A percentile compares a stretch with the other conserved stretches of the same genome.
phyloP scores from a whole-genome alignment of 1,140 invertebrate species.

The Drosophila gunungcola region DNA sequence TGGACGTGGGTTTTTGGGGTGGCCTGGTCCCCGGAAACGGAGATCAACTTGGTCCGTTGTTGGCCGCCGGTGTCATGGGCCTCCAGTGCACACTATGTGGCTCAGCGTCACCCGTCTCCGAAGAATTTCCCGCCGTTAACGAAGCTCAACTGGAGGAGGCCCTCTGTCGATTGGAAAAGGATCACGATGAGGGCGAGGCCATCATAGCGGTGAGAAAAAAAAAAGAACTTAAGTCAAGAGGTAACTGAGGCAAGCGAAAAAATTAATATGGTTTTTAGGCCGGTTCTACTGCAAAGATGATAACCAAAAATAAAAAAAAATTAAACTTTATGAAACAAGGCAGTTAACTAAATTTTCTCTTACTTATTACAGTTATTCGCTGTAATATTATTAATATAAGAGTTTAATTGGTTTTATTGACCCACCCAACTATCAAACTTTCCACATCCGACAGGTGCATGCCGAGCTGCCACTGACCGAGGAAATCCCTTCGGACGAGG shows the following conservation, averaged over 20 bases:
- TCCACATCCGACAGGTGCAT: slow-evolving; percentile 87
- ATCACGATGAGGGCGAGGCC: slow-evolving; percentile 36
- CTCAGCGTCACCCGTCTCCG: slow-evolving; percentile 78
- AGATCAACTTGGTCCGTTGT: slow-evolving; percentile 86
- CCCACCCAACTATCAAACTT: neutral
- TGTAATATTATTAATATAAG: too few relatives aligned
- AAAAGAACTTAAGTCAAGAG: neutral
- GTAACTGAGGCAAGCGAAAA: too few relatives aligned
- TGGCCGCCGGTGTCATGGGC: slow-evolving; percentile 89
- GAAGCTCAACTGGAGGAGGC: slow-evolving; percentile 84
- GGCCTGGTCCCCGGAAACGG: slow-evolving; percentile 87
- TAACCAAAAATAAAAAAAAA: too few relatives aligned
- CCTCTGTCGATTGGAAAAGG: slow-evolving; percentile 39
- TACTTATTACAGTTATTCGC: too few relatives aligned
- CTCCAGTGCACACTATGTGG: slow-evolving; percentile 91
- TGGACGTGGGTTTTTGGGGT: slow-evolving; percentile 92
- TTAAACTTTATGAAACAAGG: too few relatives aligned
- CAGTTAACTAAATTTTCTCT: too few relatives aligned
- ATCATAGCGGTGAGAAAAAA: slow-evolving; percentile 63
- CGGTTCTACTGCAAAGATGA: too few relatives aligned
- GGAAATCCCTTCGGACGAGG: slow-evolving; percentile 52
- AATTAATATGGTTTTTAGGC: too few relatives aligned
- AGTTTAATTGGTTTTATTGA: too few relatives aligned
- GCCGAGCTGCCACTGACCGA: slow-evolving; percentile 85
- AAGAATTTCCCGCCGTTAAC: slow-evolving; percentile 85